A percentile compares a stretch with the other conserved stretches of the same genome.
Evolutionary conservation across 2,888 invertebrate genomes (phyloP).

Genomic region (Drepanosiphum platanoidis): DNA sequence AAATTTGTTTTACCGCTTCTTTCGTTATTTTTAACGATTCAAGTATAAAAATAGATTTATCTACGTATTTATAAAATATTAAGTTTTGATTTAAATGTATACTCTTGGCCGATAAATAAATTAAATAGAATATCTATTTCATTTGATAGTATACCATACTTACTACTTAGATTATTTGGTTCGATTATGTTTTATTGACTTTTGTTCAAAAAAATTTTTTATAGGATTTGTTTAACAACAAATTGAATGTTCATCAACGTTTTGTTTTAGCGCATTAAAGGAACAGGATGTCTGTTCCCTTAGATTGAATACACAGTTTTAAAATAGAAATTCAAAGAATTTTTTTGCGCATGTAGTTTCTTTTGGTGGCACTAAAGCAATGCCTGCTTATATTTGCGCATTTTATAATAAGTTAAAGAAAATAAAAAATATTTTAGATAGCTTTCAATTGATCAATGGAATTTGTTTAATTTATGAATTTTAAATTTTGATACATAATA

Average conservation of each 20-base stretch:
- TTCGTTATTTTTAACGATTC: conserved; percentile 1
- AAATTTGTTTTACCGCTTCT: background rate
- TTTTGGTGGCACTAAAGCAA: conserved; percentile 40
- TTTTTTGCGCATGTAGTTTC: conserved; percentile 23
- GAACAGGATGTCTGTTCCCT: conserved; percentile 19
- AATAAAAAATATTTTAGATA: conserved; percentile 2
- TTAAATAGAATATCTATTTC: too few relatives aligned
- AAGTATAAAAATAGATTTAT: conserved; percentile 26
- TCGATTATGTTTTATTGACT: background rate
- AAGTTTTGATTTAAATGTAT: background rate
- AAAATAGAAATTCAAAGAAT: conserved; percentile 52
- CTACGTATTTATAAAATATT: background rate
- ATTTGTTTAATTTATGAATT: background rate
- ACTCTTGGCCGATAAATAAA: background rate
- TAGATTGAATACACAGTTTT: conserved; percentile 25
- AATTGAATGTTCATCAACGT: background rate
- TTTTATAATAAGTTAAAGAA: conserved; percentile 9
- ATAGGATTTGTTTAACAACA: conserved; percentile 20
- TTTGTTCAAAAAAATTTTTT: background rate
- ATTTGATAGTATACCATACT: background rate
- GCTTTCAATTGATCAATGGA: background rate
- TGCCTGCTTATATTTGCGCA: background rate
- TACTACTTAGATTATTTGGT: background rate
- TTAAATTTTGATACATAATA: too few relatives aligned
- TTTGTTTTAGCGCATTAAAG: conserved; percentile 21